Conservation (phyloP, 2,797 vertebrate species). For the Argyrosomus regius region DNA sequence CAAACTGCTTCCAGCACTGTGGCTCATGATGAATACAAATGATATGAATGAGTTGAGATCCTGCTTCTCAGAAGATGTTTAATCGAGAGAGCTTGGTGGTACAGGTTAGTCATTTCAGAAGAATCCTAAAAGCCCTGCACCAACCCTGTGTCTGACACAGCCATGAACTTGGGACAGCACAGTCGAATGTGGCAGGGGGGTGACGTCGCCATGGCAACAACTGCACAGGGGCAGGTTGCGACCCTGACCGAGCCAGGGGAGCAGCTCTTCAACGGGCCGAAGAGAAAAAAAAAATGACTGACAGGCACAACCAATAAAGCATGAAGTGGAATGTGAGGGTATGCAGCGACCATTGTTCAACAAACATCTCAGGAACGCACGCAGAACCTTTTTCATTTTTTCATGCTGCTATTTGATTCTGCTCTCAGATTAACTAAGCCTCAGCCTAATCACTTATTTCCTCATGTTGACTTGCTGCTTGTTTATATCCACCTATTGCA, state of each 20-base stretch:
- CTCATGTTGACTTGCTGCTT: slow-evolving; percentile 23
- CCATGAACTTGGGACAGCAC: slow-evolving; percentile 62
- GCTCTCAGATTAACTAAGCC: slow-evolving; percentile 16
- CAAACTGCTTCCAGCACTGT: slow-evolving; percentile 42
- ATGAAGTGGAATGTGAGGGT: slow-evolving; percentile 74
- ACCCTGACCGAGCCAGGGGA: slow-evolving; percentile 46
- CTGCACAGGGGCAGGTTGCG: slow-evolving; percentile 48
- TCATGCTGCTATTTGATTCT: slow-evolving; percentile 56
- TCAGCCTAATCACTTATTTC: slow-evolving; percentile 33
- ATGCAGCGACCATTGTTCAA: slow-evolving; percentile 66
- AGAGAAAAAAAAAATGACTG: slow-evolving; percentile 61
- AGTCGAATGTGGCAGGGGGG: slow-evolving; percentile 34
- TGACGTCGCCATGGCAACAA: slow-evolving; percentile 62
- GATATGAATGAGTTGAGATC: slow-evolving; percentile 43
- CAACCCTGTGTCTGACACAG: slow-evolving; percentile 35
- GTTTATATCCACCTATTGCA: slow-evolving; percentile 20
- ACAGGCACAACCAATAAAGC: slow-evolving; percentile 74
- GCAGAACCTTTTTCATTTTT: slow-evolving; percentile 53
- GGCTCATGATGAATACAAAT: slow-evolving; percentile 61
- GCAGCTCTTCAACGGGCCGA: slow-evolving; percentile 39
- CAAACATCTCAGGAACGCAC: slow-evolving; percentile 77
- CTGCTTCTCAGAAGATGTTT: slow-evolving; percentile 5
- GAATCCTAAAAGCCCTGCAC: slow-evolving; percentile 22
- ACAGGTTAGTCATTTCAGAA: slow-evolving; percentile 18
- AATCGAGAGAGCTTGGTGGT: neutral